Evolutionary conservation across 2,797 vertebrate species (phyloP), one percentile per base, ranked within the genome.

Genomic region (Monodelphis domestica): DNA sequence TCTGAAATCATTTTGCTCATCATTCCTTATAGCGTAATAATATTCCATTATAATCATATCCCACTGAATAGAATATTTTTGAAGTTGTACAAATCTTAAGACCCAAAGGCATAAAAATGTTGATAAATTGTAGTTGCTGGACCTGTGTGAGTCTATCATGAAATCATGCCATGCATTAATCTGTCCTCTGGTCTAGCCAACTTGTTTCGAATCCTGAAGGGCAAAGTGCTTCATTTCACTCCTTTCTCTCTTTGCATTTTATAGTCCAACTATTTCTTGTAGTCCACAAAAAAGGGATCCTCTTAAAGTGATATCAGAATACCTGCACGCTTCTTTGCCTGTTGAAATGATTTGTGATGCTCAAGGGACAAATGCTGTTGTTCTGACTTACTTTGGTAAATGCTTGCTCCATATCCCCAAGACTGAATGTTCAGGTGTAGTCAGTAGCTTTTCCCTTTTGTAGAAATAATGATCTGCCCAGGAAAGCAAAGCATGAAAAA

Each of bases 251-350:
- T 92, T 54, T 88, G 33, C 3, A 54, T 92, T 94, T 95, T 89
- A 63, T 90, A 93, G 53, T 92, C 50, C 33, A n/a, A 54, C 54
- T 90, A 54, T 53, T 5, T 70, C 28, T 89, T 53, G n/a, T 45
- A 38, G 70, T 90, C 90, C 88, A 90, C 4, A 11, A 89, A 93
- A 78, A 38, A 91, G 92, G 63, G 56, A n/a, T 52, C 24, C 70
- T 38, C 24, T n/a, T 94, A 94, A 94, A 90, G 54, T 50, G 3
- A 84, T 24, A 88, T 96, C 51, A 94, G 94, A 95, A 89, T 84
- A 90, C 2, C 4, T 87, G 56, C 33, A 90, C 59, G 4, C n/a
- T 26, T 59, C 17, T 89, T 78, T 91, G 52, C 45, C 54, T 94
- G 45, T 87, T 4, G 14, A 88, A 91, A 78, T 87, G 94, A 90